A percentile compares a stretch with the other conserved stretches of the same genome.
phyloP scores from a whole-genome alignment of 2,113 vertebrate genomes.

The Eulemur rufifrons region DNA sequence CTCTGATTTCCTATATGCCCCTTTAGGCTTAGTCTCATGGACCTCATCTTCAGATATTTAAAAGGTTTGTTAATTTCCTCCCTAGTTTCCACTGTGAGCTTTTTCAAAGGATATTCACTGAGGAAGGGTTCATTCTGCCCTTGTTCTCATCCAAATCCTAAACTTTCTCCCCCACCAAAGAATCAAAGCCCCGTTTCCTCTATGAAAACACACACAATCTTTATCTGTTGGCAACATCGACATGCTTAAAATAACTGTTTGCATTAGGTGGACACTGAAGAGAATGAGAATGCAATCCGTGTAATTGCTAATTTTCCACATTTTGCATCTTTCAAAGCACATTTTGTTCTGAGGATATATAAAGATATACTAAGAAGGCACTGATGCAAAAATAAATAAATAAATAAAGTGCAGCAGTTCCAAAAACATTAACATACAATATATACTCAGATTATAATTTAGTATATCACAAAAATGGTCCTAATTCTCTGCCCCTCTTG shows the following conservation, averaged over 20 bases:
- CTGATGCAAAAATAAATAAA: neutral
- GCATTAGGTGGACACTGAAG: neutral
- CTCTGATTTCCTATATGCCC: neutral
- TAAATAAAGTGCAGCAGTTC: neutral
- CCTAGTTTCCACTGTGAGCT: neutral
- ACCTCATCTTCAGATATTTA: neutral
- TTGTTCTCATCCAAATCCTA: neutral
- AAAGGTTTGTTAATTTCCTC: neutral
- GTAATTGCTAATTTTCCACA: slow-evolving; percentile 34
- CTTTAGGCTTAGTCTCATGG: neutral
- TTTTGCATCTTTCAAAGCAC: neutral
- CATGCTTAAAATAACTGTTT: slow-evolving; percentile 34
- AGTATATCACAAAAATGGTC: neutral
- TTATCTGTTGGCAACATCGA: neutral
- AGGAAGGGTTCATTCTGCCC: neutral
- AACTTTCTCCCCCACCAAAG: neutral
- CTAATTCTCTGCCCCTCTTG: neutral
- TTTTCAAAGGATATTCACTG: neutral
- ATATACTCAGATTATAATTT: neutral
- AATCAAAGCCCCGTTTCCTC: neutral
- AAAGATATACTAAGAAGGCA: neutral
- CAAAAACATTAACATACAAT: neutral
- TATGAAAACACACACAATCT: neutral
- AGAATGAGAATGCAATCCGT: slow-evolving; percentile 18
- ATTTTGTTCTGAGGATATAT: neutral